Conservation (phyloP, 2,888 invertebrate species). For the Microctonus aethiopoides region DNA sequence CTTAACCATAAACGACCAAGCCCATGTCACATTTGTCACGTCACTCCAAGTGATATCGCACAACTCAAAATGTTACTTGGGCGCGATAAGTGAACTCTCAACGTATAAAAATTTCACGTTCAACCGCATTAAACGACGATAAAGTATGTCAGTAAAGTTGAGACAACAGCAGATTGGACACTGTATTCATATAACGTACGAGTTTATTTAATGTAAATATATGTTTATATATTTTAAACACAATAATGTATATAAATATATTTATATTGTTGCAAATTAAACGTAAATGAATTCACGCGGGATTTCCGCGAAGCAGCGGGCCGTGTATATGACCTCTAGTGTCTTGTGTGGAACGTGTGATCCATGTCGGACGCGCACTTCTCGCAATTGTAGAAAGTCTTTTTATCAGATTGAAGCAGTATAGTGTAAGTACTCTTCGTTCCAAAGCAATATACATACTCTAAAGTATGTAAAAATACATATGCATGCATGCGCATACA, state of each 20-base stretch:
- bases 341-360: conserved; percentile 23
- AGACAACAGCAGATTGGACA: neutral
- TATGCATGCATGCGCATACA: neutral
- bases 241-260: neutral
- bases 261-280: neutral
- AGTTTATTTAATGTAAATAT: neutral
- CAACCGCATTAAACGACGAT: neutral
- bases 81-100: neutral
- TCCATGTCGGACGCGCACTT: conserved; percentile 13
- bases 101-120: conserved; percentile 1
- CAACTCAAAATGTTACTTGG: neutral
- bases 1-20: conserved; percentile 8
- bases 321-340: conserved; percentile 24
- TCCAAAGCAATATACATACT: neutral
- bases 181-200: neutral
- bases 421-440: neutral
- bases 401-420: conserved; percentile 18
- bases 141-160: neutral
- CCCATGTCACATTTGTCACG: conserved; percentile 55
- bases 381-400: conserved; percentile 18
- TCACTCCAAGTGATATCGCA: conserved; percentile 13
- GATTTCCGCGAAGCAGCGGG: conserved; percentile 24
- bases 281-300: conserved; percentile 27
- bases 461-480: no score
- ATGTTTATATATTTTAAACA: neutral